Evolutionary conservation across 2,888 invertebrate species (phyloP).

Genomic region (Tortrix viridana): DNA sequence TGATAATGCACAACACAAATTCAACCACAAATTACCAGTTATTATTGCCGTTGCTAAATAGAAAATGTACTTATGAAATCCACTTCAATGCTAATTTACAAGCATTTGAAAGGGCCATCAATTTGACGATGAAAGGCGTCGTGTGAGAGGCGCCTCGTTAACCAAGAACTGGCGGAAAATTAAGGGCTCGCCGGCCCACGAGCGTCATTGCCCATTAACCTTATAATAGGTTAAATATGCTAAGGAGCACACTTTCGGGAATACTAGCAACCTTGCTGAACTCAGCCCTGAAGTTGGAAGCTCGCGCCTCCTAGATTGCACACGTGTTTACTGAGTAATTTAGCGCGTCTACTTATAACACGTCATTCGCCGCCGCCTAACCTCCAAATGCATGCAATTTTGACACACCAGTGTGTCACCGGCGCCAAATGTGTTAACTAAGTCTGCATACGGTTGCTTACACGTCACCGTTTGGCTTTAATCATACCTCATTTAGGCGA

Average conservation of each 20-base stretch:
- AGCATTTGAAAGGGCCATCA: conserved; percentile 44
- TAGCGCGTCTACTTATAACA: conserved; percentile 1
- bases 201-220: conserved; percentile 74
- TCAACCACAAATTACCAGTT: not conserved
- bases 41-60: too few species aligned
- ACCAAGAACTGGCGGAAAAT: conserved; percentile 66
- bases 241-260: conserved; percentile 65
- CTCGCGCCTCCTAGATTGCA: conserved; percentile 25
- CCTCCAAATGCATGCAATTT: too few species aligned
- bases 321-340: conserved; percentile 25
- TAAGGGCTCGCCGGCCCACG: conserved; percentile 56
- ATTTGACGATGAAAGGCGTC: conserved; percentile 47
- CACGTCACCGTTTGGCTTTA: too few species aligned
- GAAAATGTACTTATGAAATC: not conserved
- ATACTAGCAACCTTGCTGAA: conserved; percentile 55
- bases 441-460: too few species aligned
- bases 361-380: not conserved
- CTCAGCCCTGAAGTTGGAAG: conserved; percentile 46
- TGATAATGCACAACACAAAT: not conserved
- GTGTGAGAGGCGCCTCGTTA: conserved; percentile 53
- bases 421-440: too few species aligned
- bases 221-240: conserved; percentile 78
- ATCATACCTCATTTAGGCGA: too few species aligned
- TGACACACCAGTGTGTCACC: too few species aligned
- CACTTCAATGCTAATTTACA: conserved; percentile 7